Evolutionary conservation across 2,797 vertebrate species (phyloP).

Genomic region (Hippoglossus hippoglossus): DNA sequence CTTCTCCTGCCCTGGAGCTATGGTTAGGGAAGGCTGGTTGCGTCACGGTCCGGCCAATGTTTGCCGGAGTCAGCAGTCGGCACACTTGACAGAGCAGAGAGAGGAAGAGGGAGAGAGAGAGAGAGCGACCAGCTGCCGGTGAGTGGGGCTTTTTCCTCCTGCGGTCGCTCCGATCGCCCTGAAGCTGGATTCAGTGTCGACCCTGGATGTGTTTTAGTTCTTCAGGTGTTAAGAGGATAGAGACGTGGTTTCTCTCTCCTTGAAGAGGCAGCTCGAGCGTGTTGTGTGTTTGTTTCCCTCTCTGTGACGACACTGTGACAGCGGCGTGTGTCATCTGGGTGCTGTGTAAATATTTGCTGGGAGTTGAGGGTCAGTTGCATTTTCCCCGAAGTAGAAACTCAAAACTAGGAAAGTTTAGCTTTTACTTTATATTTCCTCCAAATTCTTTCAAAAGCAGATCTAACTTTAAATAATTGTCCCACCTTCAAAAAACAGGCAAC

Average conservation of each 20-base stretch:
- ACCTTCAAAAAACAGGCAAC: no score
- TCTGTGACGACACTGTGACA: conserved; percentile 18
- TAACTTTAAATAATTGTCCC: background rate
- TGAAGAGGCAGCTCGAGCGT: background rate
- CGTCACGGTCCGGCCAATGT: conserved; percentile 67
- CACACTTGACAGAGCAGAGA: conserved; percentile 68
- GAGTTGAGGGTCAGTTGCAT: background rate
- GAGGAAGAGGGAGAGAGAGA: conserved; percentile 44
- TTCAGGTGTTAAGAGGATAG: background rate
- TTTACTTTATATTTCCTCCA: background rate
- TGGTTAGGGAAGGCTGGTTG: conserved; percentile 76
- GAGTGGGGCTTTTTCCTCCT: conserved; percentile 50
- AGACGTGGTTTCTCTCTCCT: conserved; percentile 20
- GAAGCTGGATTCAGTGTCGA: background rate
- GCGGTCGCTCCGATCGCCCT: conserved; percentile 33
- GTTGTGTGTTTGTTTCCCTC: conserved; percentile 29
- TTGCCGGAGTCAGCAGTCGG: conserved; percentile 56
- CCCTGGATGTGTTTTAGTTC: conserved; percentile 3
- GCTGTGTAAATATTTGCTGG: conserved; percentile 55
- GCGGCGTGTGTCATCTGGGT: conserved; percentile 49
- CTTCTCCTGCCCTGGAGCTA: conserved; percentile 76
- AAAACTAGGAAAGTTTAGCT: no score
- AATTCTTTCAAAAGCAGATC: background rate
- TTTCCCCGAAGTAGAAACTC: no score
- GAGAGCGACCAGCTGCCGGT: conserved; percentile 70